phyloP scores from a whole-genome alignment of 1,140 invertebrate species.

The Brachionus asplanchnoidis region DNA sequence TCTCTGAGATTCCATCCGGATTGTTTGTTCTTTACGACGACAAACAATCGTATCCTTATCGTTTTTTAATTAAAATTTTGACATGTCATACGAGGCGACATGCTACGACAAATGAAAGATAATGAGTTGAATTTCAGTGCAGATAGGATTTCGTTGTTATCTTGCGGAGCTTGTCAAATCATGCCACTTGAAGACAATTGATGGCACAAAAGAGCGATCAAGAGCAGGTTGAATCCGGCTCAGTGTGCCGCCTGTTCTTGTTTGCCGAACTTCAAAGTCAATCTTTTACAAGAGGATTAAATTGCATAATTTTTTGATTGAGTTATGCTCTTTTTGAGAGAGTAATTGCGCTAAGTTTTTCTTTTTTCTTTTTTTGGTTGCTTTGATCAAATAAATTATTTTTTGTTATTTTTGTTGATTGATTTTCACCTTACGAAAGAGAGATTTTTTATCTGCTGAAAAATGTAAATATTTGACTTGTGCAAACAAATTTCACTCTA shows the following conservation, averaged over 20 bases:
- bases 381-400: neutral
- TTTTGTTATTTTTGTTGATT: neutral
- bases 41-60: slow-evolving; percentile 6
- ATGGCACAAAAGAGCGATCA: neutral
- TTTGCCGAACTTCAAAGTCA: neutral
- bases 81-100: slow-evolving; percentile 12
- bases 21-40: neutral
- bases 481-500: neutral
- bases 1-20: slow-evolving; percentile 21
- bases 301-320: slow-evolving; percentile 16
- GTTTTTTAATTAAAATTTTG: slow-evolving; percentile 29
- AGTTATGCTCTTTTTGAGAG: neutral
- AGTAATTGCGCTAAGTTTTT: neutral
- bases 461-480: neutral
- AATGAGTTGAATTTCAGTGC: neutral
- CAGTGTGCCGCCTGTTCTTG: neutral
- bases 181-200: neutral
- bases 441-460: neutral
- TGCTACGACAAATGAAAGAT: neutral
- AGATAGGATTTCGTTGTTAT: neutral
- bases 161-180: neutral
- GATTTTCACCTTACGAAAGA: neutral
- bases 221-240: neutral
- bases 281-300: slow-evolving; percentile 20
- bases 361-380: no score